Evolutionary conservation across 2,797 vertebrate genomes (phyloP), one percentile per base, ranked within the genome.

Genomic region (Clarias pachynema): DNA sequence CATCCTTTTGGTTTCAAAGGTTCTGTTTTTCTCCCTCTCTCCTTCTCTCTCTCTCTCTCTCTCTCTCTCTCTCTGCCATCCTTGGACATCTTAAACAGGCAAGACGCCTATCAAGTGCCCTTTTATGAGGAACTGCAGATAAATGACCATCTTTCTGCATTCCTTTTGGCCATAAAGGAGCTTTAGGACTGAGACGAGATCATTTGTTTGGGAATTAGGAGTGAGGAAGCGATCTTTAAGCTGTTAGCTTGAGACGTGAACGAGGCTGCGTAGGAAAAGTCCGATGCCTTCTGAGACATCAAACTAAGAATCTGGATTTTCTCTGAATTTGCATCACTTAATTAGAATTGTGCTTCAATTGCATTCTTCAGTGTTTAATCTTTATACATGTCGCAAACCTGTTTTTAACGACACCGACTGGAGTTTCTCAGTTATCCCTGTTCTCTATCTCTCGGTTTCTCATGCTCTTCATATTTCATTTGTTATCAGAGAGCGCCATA

Each of bases 1-100:
- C 79, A 53, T 87, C 31, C 26, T 73, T 75, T 60, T 66, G n/a
- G 91, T 93, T 88, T 93, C 92, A 94, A 93, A 94, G 93, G 93
- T 94, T 93, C 91, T 79, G 88, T 92, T 90, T 92, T 87, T 83
- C 89, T 86, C 10, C 2, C 44, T 49, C 44, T 53, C 44, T 49
- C 40, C 4, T 3, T 40, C 40, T 40, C 40, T 44, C 40, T 40
- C 40, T 40, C 40, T 40, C 40, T 83, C 89, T 86, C 10, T 0
- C 44, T 49, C 44, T 53, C 5, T 12, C 44, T 53, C 49, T 14
- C 78, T 83, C 75, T 80, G 65, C 79, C 79, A 75, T 89, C 90
- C 65, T 91, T 91, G 85, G 84, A 83, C 22, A 60, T 69, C 74
- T 86, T 89, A 80, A 80, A 85, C 79, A 84, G 88, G 86, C 86